Conservation (phyloP, 2,113 vertebrate species). For the Scalopus aquaticus region DNA sequence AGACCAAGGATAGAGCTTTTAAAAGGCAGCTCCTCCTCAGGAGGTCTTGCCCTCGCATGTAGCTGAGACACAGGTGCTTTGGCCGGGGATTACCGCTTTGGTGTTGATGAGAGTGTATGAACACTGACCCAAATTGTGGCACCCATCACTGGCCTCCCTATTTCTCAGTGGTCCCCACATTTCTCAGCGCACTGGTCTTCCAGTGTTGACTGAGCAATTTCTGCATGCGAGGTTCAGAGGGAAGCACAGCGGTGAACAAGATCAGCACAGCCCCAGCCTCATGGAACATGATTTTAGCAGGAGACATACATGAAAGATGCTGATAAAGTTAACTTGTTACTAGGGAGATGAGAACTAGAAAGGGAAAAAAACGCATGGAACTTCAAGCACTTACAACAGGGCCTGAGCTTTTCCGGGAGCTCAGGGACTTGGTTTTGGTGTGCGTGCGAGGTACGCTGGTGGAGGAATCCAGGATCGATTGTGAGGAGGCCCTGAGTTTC, state of each 20-base stretch:
- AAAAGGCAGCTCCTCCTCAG: not conserved
- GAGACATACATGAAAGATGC: not conserved
- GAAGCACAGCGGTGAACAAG: not conserved
- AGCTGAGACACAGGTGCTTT: not conserved
- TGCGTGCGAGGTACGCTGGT: too few species aligned
- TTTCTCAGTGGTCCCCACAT: not conserved
- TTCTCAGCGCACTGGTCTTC: not conserved
- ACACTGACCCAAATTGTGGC: not conserved
- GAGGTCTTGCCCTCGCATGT: not conserved
- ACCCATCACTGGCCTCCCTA: not conserved
- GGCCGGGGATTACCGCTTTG: not conserved
- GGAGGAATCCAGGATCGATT: not conserved
- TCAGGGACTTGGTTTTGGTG: not conserved
- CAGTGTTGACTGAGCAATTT: not conserved
- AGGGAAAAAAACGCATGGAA: not conserved
- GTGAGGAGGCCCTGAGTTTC: not conserved
- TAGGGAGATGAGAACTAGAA: not conserved
- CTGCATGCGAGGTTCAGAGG: not conserved
- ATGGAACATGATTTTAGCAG: not conserved
- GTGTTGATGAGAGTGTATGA: not conserved
- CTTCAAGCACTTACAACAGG: not conserved
- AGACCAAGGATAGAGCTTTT: not conserved
- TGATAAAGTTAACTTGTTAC: not conserved
- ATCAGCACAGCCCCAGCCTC: not conserved
- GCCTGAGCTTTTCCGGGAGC: not conserved